These are phyloP conservation scores for Ageneiosus marmoratus DNA, from an alignment of 2,113 vertebrate species.

Conservation along the genomic window DNA sequence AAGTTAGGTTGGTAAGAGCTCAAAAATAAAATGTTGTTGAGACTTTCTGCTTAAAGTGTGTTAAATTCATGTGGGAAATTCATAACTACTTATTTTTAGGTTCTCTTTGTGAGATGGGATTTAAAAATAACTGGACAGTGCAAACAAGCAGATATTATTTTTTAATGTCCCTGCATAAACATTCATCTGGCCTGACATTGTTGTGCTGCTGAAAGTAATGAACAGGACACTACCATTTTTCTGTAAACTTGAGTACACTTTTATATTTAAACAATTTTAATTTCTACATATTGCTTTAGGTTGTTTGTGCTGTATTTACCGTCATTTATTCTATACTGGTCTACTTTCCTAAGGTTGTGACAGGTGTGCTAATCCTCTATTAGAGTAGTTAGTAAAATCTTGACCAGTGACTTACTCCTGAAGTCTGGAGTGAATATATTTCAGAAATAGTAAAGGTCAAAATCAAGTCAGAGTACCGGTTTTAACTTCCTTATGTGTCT, in stretches of 20 bases:
- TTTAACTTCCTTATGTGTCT: neutral
- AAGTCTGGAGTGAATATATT: neutral
- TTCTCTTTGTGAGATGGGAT: neutral
- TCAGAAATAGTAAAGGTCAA: neutral
- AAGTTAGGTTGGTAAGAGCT: neutral
- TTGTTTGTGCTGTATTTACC: neutral
- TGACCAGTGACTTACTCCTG: neutral
- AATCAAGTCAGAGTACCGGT: neutral
- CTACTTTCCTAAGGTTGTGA: neutral
- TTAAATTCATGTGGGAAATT: neutral
- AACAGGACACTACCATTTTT: neutral
- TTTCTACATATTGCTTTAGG: neutral
- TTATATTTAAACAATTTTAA: neutral
- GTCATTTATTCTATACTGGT: neutral
- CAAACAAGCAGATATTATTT: neutral
- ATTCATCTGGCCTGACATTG: neutral
- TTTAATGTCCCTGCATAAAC: neutral
- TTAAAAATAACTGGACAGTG: neutral
- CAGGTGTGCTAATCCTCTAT: neutral
- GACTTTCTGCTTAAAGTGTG: neutral
- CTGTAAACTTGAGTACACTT: neutral
- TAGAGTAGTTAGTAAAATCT: neutral
- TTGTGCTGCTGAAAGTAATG: neutral
- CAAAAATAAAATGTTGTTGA: neutral
- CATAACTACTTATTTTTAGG: neutral